These are phyloP conservation scores for Sphaeramia orbicularis DNA, from an alignment of 2,797 vertebrate genomes.

Conservation along the genomic window DNA sequence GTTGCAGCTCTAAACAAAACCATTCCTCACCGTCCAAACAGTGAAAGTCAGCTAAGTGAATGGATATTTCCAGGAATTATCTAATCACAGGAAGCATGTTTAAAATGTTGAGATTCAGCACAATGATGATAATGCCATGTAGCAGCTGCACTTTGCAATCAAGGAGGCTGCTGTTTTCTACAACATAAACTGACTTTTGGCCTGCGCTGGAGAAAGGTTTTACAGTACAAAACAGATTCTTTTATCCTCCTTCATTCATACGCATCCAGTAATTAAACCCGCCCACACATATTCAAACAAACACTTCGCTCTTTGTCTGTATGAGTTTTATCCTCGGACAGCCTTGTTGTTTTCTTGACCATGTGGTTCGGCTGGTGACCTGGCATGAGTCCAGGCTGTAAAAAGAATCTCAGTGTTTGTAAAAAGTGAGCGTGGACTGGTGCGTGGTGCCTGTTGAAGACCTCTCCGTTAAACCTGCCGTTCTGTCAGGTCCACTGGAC, in stretches of 20 bases:
- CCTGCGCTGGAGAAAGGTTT: constrained; percentile 33
- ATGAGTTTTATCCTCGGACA: constrained; percentile 62
- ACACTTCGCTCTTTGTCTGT: constrained; percentile 72
- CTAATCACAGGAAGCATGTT: constrained; percentile 13
- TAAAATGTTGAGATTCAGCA: constrained; percentile 34
- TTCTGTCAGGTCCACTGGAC: constrained; percentile 64
- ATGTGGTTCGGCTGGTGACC: constrained; percentile 77
- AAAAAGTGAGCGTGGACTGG: constrained; percentile 40
- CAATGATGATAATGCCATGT: constrained; percentile 32
- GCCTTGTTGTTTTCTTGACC: constrained; percentile 74
- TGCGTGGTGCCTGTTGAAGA: constrained; percentile 49
- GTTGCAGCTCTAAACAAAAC: background rate
- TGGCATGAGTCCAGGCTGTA: constrained; percentile 68
- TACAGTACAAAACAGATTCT: constrained; percentile 42
- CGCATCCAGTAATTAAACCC: constrained; percentile 57
- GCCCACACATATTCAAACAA: constrained; percentile 53
- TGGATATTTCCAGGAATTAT: constrained; percentile 27
- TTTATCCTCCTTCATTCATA: constrained; percentile 64
- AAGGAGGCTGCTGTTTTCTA: constrained; percentile 48
- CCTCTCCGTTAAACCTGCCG: constrained; percentile 37
- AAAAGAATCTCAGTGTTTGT: constrained; percentile 72
- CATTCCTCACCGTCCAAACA: constrained; percentile 1
- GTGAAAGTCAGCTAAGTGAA: constrained; percentile 4
- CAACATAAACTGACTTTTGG: constrained; percentile 32
- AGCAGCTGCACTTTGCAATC: constrained; percentile 50